phyloP scores from a whole-genome alignment of 2,888 invertebrate species.

The Archips xylosteana region DNA sequence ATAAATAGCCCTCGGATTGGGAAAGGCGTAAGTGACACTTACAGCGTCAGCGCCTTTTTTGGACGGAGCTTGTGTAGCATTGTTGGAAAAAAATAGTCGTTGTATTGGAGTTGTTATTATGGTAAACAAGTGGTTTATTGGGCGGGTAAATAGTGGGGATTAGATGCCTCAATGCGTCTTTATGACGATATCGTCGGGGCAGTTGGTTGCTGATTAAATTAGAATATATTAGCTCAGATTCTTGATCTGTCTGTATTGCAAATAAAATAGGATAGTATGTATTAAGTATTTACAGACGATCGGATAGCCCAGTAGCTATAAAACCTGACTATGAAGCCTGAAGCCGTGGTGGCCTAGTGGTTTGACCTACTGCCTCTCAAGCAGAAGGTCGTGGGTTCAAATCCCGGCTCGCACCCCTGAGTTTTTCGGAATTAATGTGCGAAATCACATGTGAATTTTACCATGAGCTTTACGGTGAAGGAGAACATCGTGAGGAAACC shows the following conservation, averaged over 20 bases:
- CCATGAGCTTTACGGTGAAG: too few species aligned
- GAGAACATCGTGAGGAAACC: too few species aligned
- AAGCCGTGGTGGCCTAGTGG: too few species aligned
- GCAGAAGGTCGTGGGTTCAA: too few species aligned
- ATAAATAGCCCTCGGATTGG: constrained; percentile 45
- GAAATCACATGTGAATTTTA: too few species aligned
- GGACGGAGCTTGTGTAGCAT: constrained; percentile 43
- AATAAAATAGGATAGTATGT: constrained; percentile 19
- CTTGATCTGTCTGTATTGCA: constrained; percentile 30
- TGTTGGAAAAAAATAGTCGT: constrained; percentile 49
- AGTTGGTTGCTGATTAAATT: constrained; percentile 31
- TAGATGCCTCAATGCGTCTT: constrained; percentile 28
- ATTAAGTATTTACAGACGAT: too few species aligned
- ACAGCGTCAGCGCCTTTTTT: not conserved
- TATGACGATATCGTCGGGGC: constrained; percentile 17
- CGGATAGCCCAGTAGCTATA: too few species aligned
- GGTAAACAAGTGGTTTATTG: constrained; percentile 44
- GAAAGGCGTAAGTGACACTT: not conserved
- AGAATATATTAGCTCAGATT: constrained; percentile 27
- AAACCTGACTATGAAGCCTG: too few species aligned
- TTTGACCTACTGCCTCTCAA: too few species aligned
- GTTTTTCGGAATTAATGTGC: too few species aligned
- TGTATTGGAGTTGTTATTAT: constrained; percentile 36
- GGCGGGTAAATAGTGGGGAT: constrained; percentile 43
- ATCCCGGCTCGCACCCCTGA: too few species aligned